Base-by-base conservation (phyloP, 2,888 invertebrate species). In the Dichetophora obliterata region DNA sequence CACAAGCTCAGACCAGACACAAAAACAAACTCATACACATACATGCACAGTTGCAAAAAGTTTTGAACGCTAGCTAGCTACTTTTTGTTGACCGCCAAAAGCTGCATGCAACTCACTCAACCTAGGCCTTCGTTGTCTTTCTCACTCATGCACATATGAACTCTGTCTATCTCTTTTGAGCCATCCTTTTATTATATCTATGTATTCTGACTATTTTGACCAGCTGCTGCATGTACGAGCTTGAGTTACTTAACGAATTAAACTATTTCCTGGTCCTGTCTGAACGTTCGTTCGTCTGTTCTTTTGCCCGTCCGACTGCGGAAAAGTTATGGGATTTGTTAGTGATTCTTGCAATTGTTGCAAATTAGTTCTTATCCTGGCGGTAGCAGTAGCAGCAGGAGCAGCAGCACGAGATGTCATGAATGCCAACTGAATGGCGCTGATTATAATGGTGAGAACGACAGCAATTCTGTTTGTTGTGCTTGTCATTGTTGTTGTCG, bases 331-430 rank as follows among this genome's bases (percentile, higher is more conserved):
- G 63, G 27, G 27, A 52, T 65, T 63, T 31, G 50, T 52, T 50
- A 74, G n/a, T 74, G 73, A 74, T 74, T 74, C 65, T 43, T 22
- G 65, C 65, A 52, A 74, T 74, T 74, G 65, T 27, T 63, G 73
- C 63, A 74, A 74, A 74, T 74, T 74, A 65, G 19, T 65, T 74
- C 52, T 63, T 65, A 74, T 74, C 73, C 54, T 52, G 79, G 31
- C 54, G 80, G 22, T 76, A 78, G 52, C 16, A 66, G 70, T 19
- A 76, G 22, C 59, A 31, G 31, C 31, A 59, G 11, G 5, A 43
- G 22, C 19, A 68, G 34, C 43, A 27, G 75, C 57, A 74, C 34
- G 73, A 65, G 65, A 65, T 74, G 65, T 48, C 73, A 74, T 52
- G 63, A 74, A 50, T 74, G 73, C 52, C 73, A 65, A 50, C 50